Percentiles rank a stretch among this genome's conserved stretches.
Conservation (phyloP, 92 coral and sea anemone species). For the Zoanthus gigantus region DNA sequence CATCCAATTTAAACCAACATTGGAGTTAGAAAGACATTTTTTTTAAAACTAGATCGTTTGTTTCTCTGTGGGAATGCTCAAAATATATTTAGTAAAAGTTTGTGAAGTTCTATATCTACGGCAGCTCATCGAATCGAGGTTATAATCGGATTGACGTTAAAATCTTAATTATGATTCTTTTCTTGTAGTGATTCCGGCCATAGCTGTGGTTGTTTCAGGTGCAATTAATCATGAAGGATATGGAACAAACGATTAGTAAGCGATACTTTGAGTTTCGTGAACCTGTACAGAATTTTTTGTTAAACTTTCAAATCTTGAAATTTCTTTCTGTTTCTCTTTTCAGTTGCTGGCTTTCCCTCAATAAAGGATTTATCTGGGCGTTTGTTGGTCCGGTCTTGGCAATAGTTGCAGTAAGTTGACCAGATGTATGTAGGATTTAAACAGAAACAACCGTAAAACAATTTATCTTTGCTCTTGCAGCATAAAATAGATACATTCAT, state of each 20-base stretch:
- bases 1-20: too few relatives aligned
- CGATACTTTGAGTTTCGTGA: neutral
- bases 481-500: too few relatives aligned
- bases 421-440: neutral
- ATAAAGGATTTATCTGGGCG: slow-evolving; percentile 93
- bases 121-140: too few relatives aligned
- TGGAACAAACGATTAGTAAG: slow-evolving; percentile 82
- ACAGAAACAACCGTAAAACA: neutral
- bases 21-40: too few relatives aligned
- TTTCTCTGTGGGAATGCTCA: too few relatives aligned
- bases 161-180: neutral
- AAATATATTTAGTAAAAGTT: too few relatives aligned
- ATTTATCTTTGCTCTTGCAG: too few relatives aligned
- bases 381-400: slow-evolving; percentile 96
- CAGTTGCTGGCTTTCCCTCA: slow-evolving; percentile 97
- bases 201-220: slow-evolving; percentile 75
- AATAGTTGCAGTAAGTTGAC: slow-evolving; percentile 84
- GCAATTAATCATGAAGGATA: slow-evolving; percentile 78
- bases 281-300: neutral
- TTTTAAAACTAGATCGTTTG: too few relatives aligned
- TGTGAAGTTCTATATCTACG: too few relatives aligned
- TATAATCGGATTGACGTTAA: neutral
- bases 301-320: neutral
- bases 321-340: neutral
- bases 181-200: slow-evolving; percentile 70